These are phyloP conservation scores for Ceratotherium simum DNA, from an alignment of 2,113 vertebrate species.

Conservation along the genomic window DNA sequence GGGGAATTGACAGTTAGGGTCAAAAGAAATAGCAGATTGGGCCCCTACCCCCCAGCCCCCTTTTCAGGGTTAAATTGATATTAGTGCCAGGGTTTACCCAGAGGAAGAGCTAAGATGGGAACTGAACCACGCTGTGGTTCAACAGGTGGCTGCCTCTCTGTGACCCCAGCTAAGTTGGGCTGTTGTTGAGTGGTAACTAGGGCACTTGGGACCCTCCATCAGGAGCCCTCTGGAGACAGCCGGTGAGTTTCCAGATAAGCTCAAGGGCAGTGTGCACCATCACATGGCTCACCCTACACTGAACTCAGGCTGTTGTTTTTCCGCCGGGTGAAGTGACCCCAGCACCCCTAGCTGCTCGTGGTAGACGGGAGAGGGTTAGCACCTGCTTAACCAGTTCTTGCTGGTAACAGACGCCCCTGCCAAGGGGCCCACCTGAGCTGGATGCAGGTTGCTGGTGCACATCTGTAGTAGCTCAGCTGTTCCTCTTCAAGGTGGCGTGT, in stretches of 20 bases:
- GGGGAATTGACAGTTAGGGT: slow-evolving; percentile 7
- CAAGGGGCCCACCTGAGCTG: background rate
- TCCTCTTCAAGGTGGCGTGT: background rate
- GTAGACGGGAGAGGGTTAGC: background rate
- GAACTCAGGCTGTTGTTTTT: slow-evolving; percentile 41
- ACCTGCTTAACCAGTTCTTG: background rate
- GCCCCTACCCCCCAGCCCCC: background rate
- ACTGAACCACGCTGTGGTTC: slow-evolving; percentile 69
- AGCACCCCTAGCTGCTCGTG: background rate
- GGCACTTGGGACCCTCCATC: slow-evolving; percentile 62
- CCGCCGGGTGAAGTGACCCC: background rate
- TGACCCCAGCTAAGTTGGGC: slow-evolving; percentile 50
- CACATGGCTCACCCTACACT: background rate
- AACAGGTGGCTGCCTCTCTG: slow-evolving; percentile 68
- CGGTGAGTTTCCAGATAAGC: slow-evolving; percentile 29
- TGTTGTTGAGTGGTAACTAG: slow-evolving; percentile 45
- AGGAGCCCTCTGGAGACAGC: slow-evolving; percentile 6
- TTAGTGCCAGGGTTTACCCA: slow-evolving; percentile 9
- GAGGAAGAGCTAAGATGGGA: slow-evolving; percentile 67
- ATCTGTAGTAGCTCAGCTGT: background rate
- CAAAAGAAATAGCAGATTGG: background rate
- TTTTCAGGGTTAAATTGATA: slow-evolving; percentile 20
- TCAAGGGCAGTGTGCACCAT: background rate
- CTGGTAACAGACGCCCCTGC: background rate
- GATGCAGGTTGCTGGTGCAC: background rate